Evolutionary conservation across 2,797 vertebrate genomes (phyloP).

Genomic region (Periparus ater): DNA sequence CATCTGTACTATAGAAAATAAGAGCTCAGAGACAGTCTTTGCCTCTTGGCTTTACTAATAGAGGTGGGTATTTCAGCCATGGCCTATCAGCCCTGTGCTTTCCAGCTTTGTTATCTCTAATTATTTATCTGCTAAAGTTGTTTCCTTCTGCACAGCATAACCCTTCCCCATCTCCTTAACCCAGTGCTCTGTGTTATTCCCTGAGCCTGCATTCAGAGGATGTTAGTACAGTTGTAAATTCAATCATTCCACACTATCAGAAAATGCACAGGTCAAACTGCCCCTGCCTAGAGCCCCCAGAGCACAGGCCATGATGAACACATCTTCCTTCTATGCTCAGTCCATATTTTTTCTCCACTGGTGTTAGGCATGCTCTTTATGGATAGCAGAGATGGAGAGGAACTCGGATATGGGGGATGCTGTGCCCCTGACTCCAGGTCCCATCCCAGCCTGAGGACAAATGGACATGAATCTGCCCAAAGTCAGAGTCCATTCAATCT

Average conservation of each 20-base stretch:
- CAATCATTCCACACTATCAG: background rate
- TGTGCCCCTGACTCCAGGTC: background rate
- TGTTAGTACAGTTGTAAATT: background rate
- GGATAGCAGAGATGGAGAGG: background rate
- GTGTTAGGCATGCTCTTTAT: background rate
- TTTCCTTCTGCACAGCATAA: background rate
- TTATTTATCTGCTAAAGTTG: constrained; percentile 1
- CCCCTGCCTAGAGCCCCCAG: background rate
- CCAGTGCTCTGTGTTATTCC: background rate
- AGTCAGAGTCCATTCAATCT: background rate
- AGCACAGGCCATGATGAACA: background rate
- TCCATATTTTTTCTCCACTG: background rate
- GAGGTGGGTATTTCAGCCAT: background rate
- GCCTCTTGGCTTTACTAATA: background rate
- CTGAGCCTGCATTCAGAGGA: background rate
- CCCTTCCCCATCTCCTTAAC: background rate
- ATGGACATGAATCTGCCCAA: background rate
- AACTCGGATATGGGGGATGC: background rate
- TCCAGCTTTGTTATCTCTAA: constrained; percentile 14
- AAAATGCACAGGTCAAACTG: background rate
- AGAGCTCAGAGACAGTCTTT: background rate
- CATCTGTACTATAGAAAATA: background rate
- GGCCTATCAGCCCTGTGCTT: background rate
- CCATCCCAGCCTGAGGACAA: background rate
- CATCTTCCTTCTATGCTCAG: background rate